Percentiles rank a stretch among this genome's conserved stretches.
phyloP scores from a whole-genome alignment of 2,797 vertebrate species.

The Loris lydekkerianus region DNA sequence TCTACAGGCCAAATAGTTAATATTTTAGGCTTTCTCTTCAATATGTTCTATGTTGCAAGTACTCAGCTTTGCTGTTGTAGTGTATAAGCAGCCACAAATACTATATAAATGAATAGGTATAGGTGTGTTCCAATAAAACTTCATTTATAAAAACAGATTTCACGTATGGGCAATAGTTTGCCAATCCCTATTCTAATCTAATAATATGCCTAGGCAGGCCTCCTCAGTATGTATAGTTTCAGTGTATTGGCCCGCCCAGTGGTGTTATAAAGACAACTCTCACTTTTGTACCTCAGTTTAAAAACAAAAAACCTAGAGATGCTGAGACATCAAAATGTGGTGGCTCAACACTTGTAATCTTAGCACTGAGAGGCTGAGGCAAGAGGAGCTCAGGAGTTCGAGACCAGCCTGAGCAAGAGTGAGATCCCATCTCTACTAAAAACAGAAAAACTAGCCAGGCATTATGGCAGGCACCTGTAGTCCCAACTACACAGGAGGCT shows the following conservation, averaged over 20 bases:
- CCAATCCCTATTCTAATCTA: conserved; percentile 62
- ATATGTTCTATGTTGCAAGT: neutral
- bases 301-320: conserved; percentile 56
- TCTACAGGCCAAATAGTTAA: neutral
- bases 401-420: too few species aligned
- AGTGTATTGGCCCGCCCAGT: neutral
- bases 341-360: too few species aligned
- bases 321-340: neutral
- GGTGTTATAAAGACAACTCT: neutral
- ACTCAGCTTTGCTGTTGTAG: neutral
- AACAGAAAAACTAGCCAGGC: too few species aligned
- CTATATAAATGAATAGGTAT: neutral
- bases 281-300: neutral
- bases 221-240: neutral
- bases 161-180: neutral
- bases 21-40: neutral
- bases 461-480: too few species aligned
- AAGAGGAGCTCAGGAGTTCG: too few species aligned
- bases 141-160: conserved; percentile 12
- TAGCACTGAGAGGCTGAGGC: too few species aligned
- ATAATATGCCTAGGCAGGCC: conserved; percentile 59
- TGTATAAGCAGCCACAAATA: neutral
- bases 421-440: too few species aligned
- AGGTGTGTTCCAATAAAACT: neutral
- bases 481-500: too few species aligned